Percentiles rank a stretch among this genome's conserved stretches.
These are phyloP conservation scores for Pavo muticus DNA, from an alignment of 2,113 vertebrate species.

Conservation along the genomic window DNA sequence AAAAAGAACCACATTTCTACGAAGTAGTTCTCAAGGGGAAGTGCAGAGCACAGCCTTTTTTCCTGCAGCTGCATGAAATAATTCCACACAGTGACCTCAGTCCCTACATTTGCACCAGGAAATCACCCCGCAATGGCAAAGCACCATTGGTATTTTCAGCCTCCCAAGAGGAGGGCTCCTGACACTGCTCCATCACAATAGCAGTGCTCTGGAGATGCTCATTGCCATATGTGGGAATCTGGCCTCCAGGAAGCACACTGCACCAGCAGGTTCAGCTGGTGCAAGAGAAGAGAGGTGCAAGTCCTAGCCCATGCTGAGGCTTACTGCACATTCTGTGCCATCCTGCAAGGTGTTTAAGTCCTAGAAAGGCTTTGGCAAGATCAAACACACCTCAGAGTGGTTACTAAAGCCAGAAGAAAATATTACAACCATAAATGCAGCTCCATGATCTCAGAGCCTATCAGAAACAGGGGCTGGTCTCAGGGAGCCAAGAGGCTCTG, in stretches of 20 bases:
- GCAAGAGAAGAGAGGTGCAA: neutral
- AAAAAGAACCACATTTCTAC: neutral
- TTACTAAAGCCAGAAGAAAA: neutral
- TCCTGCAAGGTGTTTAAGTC: fast-evolving
- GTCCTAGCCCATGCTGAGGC: fast-evolving
- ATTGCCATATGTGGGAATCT: neutral
- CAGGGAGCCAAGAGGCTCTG: fast-evolving
- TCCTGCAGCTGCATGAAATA: neutral
- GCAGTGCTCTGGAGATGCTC: fast-evolving
- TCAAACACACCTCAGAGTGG: fast-evolving
- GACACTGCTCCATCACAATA: neutral
- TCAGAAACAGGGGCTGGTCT: fast-evolving
- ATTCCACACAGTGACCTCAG: neutral
- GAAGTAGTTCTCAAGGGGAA: neutral
- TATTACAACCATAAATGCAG: neutral
- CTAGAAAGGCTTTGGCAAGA: neutral
- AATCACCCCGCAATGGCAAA: neutral
- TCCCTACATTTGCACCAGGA: neutral
- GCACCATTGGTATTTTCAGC: neutral
- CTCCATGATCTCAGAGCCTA: neutral
- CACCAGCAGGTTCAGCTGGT: slow-evolving; percentile 11
- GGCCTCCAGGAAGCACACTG: neutral
- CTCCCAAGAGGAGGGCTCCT: neutral
- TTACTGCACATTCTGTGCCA: neutral
- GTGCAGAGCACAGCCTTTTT: neutral